Base-by-base conservation (phyloP, 2,113 vertebrate genomes). In the Propithecus coquereli region DNA sequence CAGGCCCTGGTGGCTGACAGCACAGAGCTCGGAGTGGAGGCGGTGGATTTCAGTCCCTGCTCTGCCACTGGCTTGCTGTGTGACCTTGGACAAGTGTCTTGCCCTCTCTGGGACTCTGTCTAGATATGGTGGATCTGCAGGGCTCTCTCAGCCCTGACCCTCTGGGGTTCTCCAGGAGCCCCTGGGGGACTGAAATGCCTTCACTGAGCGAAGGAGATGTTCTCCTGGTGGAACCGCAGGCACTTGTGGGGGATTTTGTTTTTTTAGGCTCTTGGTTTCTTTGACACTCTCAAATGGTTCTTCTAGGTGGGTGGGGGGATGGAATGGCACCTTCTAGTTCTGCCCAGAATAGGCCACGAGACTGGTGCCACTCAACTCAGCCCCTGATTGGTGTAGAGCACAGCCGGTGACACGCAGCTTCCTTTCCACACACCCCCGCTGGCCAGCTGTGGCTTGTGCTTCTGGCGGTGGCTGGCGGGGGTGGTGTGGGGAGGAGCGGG, bases 91-190 rank as follows among this genome's bases (percentile, higher is more conserved):
- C 34, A 13, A 85, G 61, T 59, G 16, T 43, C 81, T 80, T 30
- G 59, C 30, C 63, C 47, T 96, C 81, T 91, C 94, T 94, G 95
- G 83, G 83, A 57, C 47, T 74, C 20, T 4, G 14, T 59, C 13
- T 74, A 76, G 22, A 25, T 3, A 0, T 59, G 1, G 1, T 34
- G 61, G 45, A 3, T 43, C 74, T 54, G 54, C 25, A 68, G 92
- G 52, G 70, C 50, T 93, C 34, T 65, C 71, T 40, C 20, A 6
- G 76, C 32, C 47, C 57, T n/a, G 34, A 43, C 3, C 43, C 54
- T n/a, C 50, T 5, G 74, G 66, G n/a, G 5, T 34, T 25, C 90
- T 30, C 59, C 43, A 57, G 83, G 30, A 34, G 23, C 23, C 43
- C 68, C 40, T 30, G 22, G 30, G 34, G 73, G 57, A 27, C 70